Conservation (phyloP, 2,113 vertebrate genomes). For the Heteronetta atricapilla region DNA sequence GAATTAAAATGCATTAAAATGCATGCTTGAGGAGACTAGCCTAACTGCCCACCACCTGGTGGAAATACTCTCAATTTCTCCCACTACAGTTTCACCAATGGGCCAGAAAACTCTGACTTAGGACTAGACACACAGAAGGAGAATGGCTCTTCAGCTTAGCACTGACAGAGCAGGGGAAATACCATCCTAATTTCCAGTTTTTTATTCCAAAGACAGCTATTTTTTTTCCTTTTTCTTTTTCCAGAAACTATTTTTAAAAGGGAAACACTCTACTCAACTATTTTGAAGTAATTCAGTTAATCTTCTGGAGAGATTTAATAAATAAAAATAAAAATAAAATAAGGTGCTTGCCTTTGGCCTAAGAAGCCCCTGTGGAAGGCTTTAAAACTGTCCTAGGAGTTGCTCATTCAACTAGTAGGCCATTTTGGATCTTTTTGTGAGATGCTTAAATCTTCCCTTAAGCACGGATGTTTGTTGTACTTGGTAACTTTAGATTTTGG, state of each 20-base stretch:
- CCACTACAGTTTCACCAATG: background rate
- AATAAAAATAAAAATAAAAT: background rate
- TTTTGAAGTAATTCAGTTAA: background rate
- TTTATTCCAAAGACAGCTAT: background rate
- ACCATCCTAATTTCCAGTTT: background rate
- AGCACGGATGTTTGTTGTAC: background rate
- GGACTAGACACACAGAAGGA: background rate
- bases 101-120: background rate
- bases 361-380: background rate
- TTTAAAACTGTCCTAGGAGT: background rate
- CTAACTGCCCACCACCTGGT: background rate
- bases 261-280: background rate
- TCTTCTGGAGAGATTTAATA: background rate
- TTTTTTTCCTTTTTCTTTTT: background rate
- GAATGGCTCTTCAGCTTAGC: background rate
- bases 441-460: background rate
- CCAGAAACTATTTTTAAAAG: background rate
- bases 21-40: background rate
- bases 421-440: background rate
- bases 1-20: background rate
- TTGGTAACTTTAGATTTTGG: background rate
- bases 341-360: background rate
- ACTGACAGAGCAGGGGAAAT: background rate
- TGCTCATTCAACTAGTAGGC: background rate
- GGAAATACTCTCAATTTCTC: background rate